Base-by-base conservation (phyloP, 2,113 vertebrate genomes). In the Ovis aries region DNA sequence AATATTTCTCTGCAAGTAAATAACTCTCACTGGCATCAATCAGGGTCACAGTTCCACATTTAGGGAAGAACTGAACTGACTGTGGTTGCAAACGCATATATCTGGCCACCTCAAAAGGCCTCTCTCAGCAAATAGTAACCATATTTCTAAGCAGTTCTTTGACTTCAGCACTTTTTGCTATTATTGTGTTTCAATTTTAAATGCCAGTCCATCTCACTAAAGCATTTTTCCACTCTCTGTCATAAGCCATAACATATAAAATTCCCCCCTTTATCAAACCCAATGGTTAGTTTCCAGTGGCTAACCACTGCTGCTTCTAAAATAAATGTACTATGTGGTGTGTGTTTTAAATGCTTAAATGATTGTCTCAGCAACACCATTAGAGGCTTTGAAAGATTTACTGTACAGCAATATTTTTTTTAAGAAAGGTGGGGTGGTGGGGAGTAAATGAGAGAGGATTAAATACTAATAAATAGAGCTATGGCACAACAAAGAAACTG, bases 171-270 rank as follows among this genome's bases (percentile, higher is more conserved):
- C 85, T 97, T 97, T 89, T 81, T 62, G 59, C 62, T 92, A 82
- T 94, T 92, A 92, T 53, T 95, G 82, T 93, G 94, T 59, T 96
- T 90, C 85, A 90, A 86, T 67, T 98, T 90, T 95, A 96, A 97
- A 96, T 84, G 71, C 83, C 67, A 91, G 82, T 53, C 55, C 59
- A 15, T 86, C 93, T 97, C 62, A 59, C 89, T 93, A 43, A 95
- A 96, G 67, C 89, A 93, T 92, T 98, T 97, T 98, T 98, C 97
- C 95, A 91, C 62, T 97, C 92, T 94, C 95, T 93, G 95, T 97
- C 97, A 96, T 71, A 97, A 98, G 93, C 67, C 78, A 62, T 97
- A 97, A 96, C 77, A 93, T 48, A 62, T 43, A 95, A 86, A 96
- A 88, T 15, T 43, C 10, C 25, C 71, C 85, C 40, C 40, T 86